Evolutionary conservation across 2,797 vertebrate genomes (phyloP).

Genomic region (Denticeps clupeoides): DNA sequence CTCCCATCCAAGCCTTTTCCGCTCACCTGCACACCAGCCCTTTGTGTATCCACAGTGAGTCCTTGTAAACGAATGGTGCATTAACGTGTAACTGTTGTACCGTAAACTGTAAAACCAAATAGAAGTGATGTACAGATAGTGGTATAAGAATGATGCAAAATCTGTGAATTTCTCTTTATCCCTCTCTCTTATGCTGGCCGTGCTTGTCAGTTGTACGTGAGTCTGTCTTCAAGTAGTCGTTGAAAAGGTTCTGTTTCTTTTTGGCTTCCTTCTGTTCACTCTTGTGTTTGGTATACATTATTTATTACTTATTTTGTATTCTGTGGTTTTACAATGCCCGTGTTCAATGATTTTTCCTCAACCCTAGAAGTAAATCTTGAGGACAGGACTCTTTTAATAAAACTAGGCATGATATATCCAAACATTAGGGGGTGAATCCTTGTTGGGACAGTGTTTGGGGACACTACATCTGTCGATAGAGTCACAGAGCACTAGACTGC

Average conservation of each 20-base stretch:
- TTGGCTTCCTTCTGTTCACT: slow-evolving; percentile 22
- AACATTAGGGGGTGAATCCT: no score
- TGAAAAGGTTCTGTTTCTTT: slow-evolving; percentile 14
- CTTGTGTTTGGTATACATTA: no score
- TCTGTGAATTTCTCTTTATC: slow-evolving; percentile 29
- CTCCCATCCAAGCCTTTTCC: slow-evolving; percentile 30
- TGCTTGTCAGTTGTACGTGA: slow-evolving; percentile 47
- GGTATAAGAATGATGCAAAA: slow-evolving; percentile 41
- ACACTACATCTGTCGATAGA: no score
- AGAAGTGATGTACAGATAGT: slow-evolving; percentile 50
- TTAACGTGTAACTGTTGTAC: slow-evolving; percentile 56
- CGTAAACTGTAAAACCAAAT: slow-evolving; percentile 55
- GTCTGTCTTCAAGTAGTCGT: slow-evolving; percentile 23
- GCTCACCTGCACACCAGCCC: slow-evolving; percentile 40
- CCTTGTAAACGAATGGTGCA: slow-evolving; percentile 60
- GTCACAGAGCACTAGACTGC: no score
- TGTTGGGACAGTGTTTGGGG: no score
- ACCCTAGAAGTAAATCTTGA: no score
- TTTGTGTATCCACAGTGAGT: slow-evolving; percentile 54
- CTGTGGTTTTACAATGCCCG: no score
- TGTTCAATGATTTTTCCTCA: no score
- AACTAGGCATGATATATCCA: no score
- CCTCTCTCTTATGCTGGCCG: slow-evolving; percentile 43
- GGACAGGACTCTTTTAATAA: no score
- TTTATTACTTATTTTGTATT: no score